A percentile compares a stretch with the other conserved stretches of the same genome.
phyloP scores from a whole-genome alignment of 2,888 invertebrate species.

The Eristalinus sepulchralis region DNA sequence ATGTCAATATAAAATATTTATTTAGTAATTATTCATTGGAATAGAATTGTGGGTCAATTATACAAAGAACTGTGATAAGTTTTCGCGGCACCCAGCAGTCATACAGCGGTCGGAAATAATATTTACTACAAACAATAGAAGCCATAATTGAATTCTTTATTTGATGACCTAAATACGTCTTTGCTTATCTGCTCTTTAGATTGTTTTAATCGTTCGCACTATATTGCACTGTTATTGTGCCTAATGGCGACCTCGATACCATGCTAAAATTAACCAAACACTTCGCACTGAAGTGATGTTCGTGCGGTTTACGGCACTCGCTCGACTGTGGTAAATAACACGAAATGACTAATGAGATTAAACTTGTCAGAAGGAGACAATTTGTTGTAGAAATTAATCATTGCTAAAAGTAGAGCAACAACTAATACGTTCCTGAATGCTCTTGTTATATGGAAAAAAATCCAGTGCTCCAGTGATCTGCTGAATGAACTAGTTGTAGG shows the following conservation, averaged over 20 bases:
- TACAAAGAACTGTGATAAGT: slow-evolving; percentile 2
- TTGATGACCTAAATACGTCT: slow-evolving; percentile 27
- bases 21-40: background rate
- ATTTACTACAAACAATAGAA: slow-evolving; percentile 10
- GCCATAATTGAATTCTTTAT: slow-evolving; percentile 6
- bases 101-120: background rate
- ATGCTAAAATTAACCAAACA: slow-evolving; percentile 19
- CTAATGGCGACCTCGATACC: slow-evolving; percentile 21
- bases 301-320: background rate
- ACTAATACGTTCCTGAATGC: too few species aligned
- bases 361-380: background rate
- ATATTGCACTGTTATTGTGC: slow-evolving; percentile 16
- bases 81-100: background rate
- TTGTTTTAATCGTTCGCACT: slow-evolving; percentile 9
- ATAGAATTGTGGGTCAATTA: background rate
- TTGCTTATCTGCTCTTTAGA: slow-evolving; percentile 27
- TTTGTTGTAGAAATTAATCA: background rate
- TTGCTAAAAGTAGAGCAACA: background rate
- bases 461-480: too few species aligned
- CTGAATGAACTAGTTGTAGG: too few species aligned
- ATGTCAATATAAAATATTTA: background rate
- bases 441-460: too few species aligned
- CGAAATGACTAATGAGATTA: background rate
- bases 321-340: background rate
- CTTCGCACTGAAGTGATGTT: slow-evolving; percentile 1